Conservation (phyloP, 1,140 invertebrate genomes). For the Drosophila suzukii region DNA sequence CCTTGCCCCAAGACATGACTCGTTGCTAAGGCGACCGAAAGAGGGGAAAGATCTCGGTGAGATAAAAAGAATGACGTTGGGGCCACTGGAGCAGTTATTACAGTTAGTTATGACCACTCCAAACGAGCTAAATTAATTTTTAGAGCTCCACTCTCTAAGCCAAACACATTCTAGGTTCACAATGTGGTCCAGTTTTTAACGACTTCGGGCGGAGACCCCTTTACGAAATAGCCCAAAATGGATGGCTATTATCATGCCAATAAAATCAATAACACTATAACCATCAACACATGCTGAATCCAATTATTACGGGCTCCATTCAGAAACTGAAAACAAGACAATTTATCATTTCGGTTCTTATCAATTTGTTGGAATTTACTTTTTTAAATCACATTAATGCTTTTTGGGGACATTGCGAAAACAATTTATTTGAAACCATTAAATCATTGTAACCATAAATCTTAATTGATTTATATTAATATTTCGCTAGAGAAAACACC, state of each 20-base stretch:
- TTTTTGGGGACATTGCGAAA: neutral
- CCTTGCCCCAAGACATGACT: conserved; percentile 42
- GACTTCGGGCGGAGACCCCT: neutral
- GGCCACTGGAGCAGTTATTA: conserved; percentile 18
- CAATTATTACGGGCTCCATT: conserved; percentile 8
- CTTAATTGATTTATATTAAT: neutral
- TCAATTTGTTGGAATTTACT: neutral
- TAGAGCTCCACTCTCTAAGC: conserved; percentile 1
- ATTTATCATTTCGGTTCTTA: conserved; percentile 12
- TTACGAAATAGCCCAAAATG: conserved; percentile 6
- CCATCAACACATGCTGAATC: neutral
- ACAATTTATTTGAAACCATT: neutral
- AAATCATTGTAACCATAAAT: neutral
- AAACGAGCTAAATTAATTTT: conserved; percentile 26
- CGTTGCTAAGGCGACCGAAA: neutral
- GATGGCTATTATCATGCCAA: neutral
- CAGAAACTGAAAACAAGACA: conserved; percentile 8
- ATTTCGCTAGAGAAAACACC: too few relatives aligned
- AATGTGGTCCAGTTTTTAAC: conserved; percentile 6
- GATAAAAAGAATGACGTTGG: conserved; percentile 10
- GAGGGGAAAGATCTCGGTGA: conserved; percentile 1
- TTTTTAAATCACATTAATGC: conserved; percentile 3
- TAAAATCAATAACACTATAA: conserved; percentile 5
- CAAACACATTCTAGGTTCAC: conserved; percentile 31
- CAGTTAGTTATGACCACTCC: conserved; percentile 26